Percentiles rank a stretch among this genome's conserved stretches.
These are phyloP conservation scores for Hoplostethus mediterraneus DNA, from an alignment of 2,797 vertebrate species.

Conservation along the genomic window DNA sequence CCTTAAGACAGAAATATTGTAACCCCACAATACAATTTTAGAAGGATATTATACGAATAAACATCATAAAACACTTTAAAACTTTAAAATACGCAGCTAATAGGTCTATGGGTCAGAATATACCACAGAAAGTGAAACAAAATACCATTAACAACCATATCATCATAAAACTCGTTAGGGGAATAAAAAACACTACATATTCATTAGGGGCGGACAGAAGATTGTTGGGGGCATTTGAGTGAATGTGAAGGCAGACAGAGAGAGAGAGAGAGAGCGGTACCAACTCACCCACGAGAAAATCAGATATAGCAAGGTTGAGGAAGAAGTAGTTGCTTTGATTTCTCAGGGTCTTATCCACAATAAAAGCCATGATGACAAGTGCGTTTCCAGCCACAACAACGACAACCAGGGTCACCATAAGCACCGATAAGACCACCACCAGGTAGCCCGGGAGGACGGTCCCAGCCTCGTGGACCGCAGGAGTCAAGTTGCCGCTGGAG, in stretches of 20 bases:
- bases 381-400: conserved; percentile 90
- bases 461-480: conserved; percentile 67
- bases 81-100: no score
- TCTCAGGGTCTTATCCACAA: conserved; percentile 91
- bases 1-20: not conserved
- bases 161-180: conserved; percentile 7
- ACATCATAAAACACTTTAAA: not conserved
- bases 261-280: conserved; percentile 15
- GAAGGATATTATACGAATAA: not conserved
- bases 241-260: conserved; percentile 13
- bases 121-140: no score
- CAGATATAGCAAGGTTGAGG: conserved; percentile 92
- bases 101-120: no score
- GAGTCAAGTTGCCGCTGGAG: conserved; percentile 81
- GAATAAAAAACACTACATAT: not conserved
- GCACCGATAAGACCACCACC: conserved; percentile 82
- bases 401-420: conserved; percentile 88
- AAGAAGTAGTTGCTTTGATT: conserved; percentile 93
- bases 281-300: conserved; percentile 92
- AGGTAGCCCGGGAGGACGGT: conserved; percentile 78
- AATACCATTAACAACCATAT: conserved; percentile 5
- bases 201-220: conserved; percentile 44
- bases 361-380: conserved; percentile 91
- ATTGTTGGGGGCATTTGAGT: conserved; percentile 16
- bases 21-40: not conserved